Conservation (phyloP, 1,140 invertebrate genomes). For the Drosophila punjabiensis region DNA sequence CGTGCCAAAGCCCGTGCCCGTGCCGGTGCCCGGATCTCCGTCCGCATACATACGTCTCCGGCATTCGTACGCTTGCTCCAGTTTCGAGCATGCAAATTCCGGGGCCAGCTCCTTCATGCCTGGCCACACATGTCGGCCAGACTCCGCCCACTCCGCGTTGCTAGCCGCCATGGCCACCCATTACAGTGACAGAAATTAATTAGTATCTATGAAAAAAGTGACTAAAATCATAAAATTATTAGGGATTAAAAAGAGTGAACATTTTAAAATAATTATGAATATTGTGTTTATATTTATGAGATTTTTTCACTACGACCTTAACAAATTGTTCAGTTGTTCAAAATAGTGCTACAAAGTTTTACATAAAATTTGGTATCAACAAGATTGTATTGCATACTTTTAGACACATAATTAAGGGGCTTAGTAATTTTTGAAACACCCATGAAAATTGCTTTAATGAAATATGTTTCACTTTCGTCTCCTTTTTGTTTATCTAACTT, state of each 20-base stretch:
- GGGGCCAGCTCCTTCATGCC: conserved; percentile 75
- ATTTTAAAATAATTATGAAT: background rate
- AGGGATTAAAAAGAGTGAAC: background rate
- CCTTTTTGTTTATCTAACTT: background rate
- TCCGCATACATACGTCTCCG: conserved; percentile 31
- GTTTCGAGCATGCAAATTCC: conserved; percentile 76
- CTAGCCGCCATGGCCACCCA: background rate
- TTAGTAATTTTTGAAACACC: background rate
- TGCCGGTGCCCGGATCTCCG: conserved; percentile 20
- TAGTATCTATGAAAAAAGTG: too few species aligned
- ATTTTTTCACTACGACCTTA: background rate
- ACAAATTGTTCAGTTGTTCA: background rate
- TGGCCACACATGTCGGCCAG: conserved; percentile 80
- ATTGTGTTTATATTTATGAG: background rate
- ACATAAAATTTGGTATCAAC: background rate
- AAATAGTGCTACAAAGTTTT: background rate
- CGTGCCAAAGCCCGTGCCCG: too few species aligned
- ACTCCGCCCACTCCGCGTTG: conserved; percentile 12
- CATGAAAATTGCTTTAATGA: too few species aligned
- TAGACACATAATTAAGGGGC: too few species aligned
- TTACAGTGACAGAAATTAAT: conserved; percentile 1
- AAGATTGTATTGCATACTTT: too few species aligned
- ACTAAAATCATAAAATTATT: background rate
- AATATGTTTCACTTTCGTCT: background rate
- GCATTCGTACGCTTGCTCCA: conserved; percentile 57